Evolutionary conservation across 1,140 invertebrate species (phyloP), one percentile per base, ranked within the genome.

Genomic region (Eupeodes corollae): DNA sequence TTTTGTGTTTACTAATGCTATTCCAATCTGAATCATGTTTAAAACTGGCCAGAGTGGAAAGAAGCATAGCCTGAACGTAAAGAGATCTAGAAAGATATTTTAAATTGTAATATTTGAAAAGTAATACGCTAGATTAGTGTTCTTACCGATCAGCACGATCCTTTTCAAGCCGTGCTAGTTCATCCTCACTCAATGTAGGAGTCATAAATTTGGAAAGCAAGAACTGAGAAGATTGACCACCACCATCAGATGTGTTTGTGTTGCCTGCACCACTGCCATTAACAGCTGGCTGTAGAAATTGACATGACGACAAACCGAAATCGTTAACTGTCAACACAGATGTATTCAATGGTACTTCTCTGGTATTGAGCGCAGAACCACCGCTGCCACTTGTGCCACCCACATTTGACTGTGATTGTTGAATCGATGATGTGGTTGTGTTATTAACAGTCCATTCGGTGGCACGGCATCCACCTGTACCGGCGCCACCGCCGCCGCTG

Each of bases 141-240:
- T 42, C 48, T 52, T 53, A 68, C 66, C 65, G 56, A 56, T 68
- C 56, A 43, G 63, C 60, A 39, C 65, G 56, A 46, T 63, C 61
- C 42, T 59, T 48, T 51, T 67, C 65, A 40, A 67, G 45, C 46
- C 58, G 58, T 52, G 58, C 61, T 53, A 57, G 58, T 47, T 68
- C 66, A 40, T 54, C 55, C 50, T 68, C 66, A 39, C 56, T 57
- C 15, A 68, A 52, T 14, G 54, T 60, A 45, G 65, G 66, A 56
- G 63, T 56, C 61, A 68, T 68, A 26, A 67, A 68, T 52, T 68
- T 61, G 48, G 65, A 56, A 45, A 68, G 53, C 50, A 68, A 58
- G 46, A 51, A 63, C 47, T 61, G 60, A 21, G 57, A 26, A 26
- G 21, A 58, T 51, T 61, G 54, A 19, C 53, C 52, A 18, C 53